Base-by-base conservation (phyloP, 2,888 invertebrate genomes). In the Ennomos erosarius region DNA sequence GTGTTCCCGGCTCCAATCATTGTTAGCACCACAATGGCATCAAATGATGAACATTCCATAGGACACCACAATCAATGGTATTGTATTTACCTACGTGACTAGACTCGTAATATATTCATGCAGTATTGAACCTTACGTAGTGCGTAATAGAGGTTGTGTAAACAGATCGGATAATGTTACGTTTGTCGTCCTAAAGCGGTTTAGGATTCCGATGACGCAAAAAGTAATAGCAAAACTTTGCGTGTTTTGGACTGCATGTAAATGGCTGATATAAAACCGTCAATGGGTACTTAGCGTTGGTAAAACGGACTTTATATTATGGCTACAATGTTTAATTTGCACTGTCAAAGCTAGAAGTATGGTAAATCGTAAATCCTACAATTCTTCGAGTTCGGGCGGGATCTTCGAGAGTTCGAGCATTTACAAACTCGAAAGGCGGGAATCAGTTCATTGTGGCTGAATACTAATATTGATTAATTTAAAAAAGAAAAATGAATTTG, bases 71-170 rank as follows among this genome's bases (percentile, higher is more conserved):
- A 63, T 64, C 63, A 65, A 54, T 55, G 47, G 56, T 58, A 65
- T 68, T 66, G 68, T 68, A 61, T 46, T 52, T 53, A 49, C 37
- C 42, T 46, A 61, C 66, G 68, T 64, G 66, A 59, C 51, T 35
- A 10, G 64, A 62, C 62, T 64, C 38, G 37, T 38, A 45, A 59
- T 46, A 13, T 12, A 3, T 11, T 9, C 43, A 11, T 13, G 35
- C 50, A 11, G n/a, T 43, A 35, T 11, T 38, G 36, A 33, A 48
- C 52, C 47, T 34, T 58, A 52, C 5, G 1, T 1, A n/a, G 1
- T 9, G 35, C 13, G 47, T 5, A 59, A 59, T 50, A 59, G 40
- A 46, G 40, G 39, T 10, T 40, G 13, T 10, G 10, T 16, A 26
- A 26, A 10, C 33, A 11, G 10, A 40, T 50, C 5, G 26, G 8